These are phyloP conservation scores for Stomatorhinus walkeri DNA, from an alignment of 2,797 vertebrate genomes.

Conservation along the genomic window DNA sequence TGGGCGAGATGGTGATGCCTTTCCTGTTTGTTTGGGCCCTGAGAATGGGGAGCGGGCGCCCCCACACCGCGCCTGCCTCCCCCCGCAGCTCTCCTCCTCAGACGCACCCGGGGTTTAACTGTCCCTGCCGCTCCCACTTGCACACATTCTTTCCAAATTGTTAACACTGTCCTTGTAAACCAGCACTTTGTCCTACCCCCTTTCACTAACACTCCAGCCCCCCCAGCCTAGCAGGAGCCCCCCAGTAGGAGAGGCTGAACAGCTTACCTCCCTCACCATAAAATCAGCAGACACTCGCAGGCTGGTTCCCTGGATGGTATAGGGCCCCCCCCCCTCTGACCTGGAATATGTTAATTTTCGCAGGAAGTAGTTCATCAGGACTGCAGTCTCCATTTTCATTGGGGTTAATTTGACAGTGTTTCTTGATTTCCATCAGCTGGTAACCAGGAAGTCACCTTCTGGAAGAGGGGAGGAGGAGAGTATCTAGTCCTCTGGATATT, in stretches of 20 bases:
- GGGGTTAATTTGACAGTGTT: neutral
- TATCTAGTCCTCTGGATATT: neutral
- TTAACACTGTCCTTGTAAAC: slow-evolving; percentile 43
- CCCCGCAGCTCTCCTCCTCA: slow-evolving; percentile 39
- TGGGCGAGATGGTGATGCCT: neutral
- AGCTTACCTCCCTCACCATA: neutral
- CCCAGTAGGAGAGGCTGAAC: neutral
- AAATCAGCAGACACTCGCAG: neutral
- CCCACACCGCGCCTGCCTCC: slow-evolving; percentile 54
- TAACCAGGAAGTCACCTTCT: neutral
- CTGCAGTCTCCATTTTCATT: neutral
- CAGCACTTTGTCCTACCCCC: slow-evolving; percentile 24
- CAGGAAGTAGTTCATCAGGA: neutral
- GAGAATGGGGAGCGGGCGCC: neutral
- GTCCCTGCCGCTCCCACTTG: slow-evolving; percentile 46
- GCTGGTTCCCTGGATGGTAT: neutral
- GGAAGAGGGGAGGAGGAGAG: neutral
- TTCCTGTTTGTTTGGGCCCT: neutral
- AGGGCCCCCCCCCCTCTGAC: neutral
- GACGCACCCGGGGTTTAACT: slow-evolving; percentile 59
- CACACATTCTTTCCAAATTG: slow-evolving; percentile 70
- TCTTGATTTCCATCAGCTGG: neutral
- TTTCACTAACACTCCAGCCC: slow-evolving; percentile 20
- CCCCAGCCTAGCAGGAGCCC: neutral
- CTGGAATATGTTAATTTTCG: neutral